Conservation (phyloP, 2,888 invertebrate species). For the Saturnia pavonia region DNA sequence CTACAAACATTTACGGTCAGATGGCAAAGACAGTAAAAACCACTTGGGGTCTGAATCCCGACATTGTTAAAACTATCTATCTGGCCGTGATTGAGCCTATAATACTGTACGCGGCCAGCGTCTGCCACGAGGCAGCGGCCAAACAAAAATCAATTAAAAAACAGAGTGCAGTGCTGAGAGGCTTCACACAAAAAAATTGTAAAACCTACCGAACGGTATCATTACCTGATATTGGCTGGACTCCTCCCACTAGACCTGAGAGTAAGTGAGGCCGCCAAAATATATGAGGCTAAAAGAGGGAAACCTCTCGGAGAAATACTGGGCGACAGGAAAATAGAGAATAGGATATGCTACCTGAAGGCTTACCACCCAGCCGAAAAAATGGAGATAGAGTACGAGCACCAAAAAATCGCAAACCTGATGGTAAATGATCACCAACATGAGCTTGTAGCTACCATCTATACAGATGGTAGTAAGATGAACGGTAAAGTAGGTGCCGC, state of each 20-base stretch:
- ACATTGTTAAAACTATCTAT: not conserved
- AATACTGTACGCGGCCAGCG: not conserved
- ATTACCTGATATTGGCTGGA: not conserved
- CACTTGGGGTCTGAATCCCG: too few species aligned
- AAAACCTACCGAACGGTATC: conserved; percentile 21
- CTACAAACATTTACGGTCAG: too few species aligned
- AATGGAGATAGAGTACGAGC: not conserved
- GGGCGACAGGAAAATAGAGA: not conserved
- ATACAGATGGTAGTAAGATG: not conserved
- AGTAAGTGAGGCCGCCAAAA: too few species aligned
- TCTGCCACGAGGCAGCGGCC: not conserved
- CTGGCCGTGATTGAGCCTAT: not conserved
- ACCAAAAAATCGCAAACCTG: too few species aligned
- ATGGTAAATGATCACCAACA: not conserved
- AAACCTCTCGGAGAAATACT: not conserved
- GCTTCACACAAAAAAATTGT: conserved; percentile 13
- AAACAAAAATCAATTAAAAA: not conserved
- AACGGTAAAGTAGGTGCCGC: not conserved
- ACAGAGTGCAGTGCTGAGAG: not conserved
- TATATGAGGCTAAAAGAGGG: not conserved
- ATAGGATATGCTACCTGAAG: not conserved
- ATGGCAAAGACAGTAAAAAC: too few species aligned
- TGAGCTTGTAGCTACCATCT: not conserved
- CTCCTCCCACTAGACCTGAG: conserved; percentile 19
- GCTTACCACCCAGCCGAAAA: not conserved